Base-by-base conservation (phyloP, 2,113 vertebrate species). In the Bubalus kerabau region DNA sequence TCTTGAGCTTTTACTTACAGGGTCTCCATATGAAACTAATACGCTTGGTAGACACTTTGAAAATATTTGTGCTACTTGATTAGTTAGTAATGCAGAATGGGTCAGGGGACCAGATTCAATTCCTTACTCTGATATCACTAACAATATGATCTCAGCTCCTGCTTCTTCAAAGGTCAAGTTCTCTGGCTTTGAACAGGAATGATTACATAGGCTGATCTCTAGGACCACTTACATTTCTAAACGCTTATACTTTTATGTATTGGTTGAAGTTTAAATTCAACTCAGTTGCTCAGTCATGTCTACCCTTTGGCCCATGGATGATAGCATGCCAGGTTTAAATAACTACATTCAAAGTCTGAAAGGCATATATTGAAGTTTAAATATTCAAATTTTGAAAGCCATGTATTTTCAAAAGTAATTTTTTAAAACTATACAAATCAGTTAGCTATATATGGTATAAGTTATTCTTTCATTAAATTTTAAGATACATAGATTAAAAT, bases 381-480 rank as follows among this genome's bases (percentile, higher is more conserved):
- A 90, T 9, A 90, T 81, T 96, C 56, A 91, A 71, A 93, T 43
- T 83, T 81, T 97, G 43, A 95, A 96, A 81, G 30, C 62, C 7
- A 62, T 87, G 67, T 92, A 71, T 87, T 88, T 86, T 84, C 64
- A 92, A 81, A 30, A 87, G 5, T 87, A 89, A 86, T 64, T 96
- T 71, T 71, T 28, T 16, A 87, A 81, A 92, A 62, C 59, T 30
- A 87, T 28, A 90, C 12, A 97, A 19, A 96, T 86, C 23, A 94
- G 21, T 81, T 94, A 84, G 56, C 78, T 54, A 82, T 36, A 13
- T 81, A 95, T 84, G 48, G 36, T 56, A 95, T 93, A 26, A 92
- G 32, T 24, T 67, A 46, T 62, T 90, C 50, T 95, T 74, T 95
- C 67, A 94, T 71, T 92, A 97, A 94, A 15, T 71, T 92, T 96